Percentiles rank a stretch among this genome's conserved stretches.
Evolutionary conservation across 1,140 invertebrate species (phyloP).

Genomic region (Solen grandis): DNA sequence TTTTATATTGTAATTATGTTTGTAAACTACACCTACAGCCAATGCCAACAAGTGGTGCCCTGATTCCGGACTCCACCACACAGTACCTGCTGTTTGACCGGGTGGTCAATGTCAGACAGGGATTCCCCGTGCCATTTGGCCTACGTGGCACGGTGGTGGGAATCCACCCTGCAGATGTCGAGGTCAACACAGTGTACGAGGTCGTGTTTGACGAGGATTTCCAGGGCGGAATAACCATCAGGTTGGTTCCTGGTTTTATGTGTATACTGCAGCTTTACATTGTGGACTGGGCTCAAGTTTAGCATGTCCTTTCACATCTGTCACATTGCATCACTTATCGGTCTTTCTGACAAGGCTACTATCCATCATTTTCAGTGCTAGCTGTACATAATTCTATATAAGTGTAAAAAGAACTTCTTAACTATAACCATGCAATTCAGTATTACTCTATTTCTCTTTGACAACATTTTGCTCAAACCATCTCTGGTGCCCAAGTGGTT

Average conservation of each 20-base stretch:
- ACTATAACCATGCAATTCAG: too few species aligned
- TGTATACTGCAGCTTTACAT: not conserved
- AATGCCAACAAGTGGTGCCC: conserved; percentile 62
- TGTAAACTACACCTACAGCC: conserved; percentile 74
- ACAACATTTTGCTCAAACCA: too few species aligned
- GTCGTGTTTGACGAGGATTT: conserved; percentile 90
- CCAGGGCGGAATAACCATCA: conserved; percentile 84
- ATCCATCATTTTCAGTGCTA: too few species aligned
- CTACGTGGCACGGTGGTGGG: conserved; percentile 91
- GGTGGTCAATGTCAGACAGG: conserved; percentile 88
- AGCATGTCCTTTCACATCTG: not conserved
- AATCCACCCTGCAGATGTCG: conserved; percentile 80
- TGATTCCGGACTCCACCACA: conserved; percentile 85
- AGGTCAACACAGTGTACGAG: conserved; percentile 85
- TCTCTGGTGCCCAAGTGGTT: too few species aligned
- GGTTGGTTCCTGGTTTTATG: conserved; percentile 54
- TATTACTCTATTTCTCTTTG: too few species aligned
- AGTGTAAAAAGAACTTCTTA: too few species aligned
- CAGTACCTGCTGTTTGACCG: conserved; percentile 90
- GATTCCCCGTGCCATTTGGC: conserved; percentile 90
- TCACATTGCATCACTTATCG: not conserved
- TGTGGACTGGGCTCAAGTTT: not conserved
- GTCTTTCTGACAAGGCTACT: too few species aligned
- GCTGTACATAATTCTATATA: too few species aligned
- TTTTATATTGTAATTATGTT: not conserved